Evolutionary conservation across 2,888 invertebrate genomes (phyloP).

Genomic region (Euclidia mi): DNA sequence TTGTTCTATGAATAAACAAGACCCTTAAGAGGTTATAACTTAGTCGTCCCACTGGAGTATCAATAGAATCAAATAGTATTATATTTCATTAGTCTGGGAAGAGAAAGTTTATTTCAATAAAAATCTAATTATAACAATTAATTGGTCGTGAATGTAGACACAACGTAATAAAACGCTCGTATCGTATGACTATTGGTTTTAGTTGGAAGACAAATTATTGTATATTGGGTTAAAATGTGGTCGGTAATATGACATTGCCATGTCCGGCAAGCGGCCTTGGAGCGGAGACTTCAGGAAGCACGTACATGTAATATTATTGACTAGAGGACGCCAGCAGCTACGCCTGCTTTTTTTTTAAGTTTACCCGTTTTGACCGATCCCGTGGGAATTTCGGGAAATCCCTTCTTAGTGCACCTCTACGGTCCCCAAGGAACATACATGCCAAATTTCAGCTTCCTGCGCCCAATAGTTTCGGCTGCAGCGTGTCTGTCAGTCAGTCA

Average conservation of each 20-base stretch:
- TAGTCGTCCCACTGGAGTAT: slow-evolving; percentile 20
- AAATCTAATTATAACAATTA: slow-evolving; percentile 42
- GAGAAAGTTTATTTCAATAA: slow-evolving; percentile 40
- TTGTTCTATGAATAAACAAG: slow-evolving; percentile 59
- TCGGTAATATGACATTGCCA: slow-evolving; percentile 50
- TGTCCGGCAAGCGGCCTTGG: slow-evolving; percentile 62
- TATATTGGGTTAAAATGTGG: slow-evolving; percentile 43
- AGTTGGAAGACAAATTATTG: slow-evolving; percentile 33
- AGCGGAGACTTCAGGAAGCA: slow-evolving; percentile 80
- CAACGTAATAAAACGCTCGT: slow-evolving; percentile 24
- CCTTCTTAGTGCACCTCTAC: too few relatives aligned
- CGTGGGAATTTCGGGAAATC: too few relatives aligned
- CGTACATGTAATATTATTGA: slow-evolving; percentile 90
- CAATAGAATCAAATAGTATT: slow-evolving; percentile 42
- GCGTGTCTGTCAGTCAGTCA: too few relatives aligned
- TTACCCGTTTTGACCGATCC: too few relatives aligned
- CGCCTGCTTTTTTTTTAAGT: too few relatives aligned
- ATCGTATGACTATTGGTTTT: slow-evolving; percentile 33
- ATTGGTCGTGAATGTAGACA: slow-evolving; percentile 19
- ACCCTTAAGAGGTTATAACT: slow-evolving; percentile 32
- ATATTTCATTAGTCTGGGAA: slow-evolving; percentile 40
- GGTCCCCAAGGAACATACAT: too few relatives aligned
- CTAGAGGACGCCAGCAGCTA: too few relatives aligned
- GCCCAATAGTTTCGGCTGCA: too few relatives aligned
- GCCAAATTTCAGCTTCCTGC: too few relatives aligned